Conservation (phyloP, 2,888 invertebrate species). For the Agrotis segetum region DNA sequence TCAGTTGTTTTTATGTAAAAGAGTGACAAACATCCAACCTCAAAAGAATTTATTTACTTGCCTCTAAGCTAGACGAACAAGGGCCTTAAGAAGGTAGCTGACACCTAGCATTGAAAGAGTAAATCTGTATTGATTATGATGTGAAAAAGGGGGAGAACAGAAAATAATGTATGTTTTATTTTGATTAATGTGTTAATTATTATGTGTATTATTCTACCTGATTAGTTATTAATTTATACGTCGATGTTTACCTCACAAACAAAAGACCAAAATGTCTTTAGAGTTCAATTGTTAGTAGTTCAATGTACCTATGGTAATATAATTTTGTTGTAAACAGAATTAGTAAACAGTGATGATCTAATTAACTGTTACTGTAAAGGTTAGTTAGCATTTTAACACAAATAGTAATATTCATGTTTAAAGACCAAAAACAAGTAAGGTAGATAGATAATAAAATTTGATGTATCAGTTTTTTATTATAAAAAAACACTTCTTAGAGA, state of each 20-base stretch:
- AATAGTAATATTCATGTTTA: background rate
- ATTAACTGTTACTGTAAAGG: background rate
- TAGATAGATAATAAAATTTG: slow-evolving; percentile 1
- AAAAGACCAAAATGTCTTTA: too few relatives aligned
- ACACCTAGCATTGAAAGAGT: background rate
- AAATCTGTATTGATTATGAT: background rate
- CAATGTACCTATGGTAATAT: slow-evolving; percentile 2
- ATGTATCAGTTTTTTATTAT: background rate
- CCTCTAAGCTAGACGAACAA: too few relatives aligned
- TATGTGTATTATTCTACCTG: background rate
- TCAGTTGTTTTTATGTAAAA: too few relatives aligned
- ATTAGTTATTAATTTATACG: background rate
- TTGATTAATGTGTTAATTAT: background rate
- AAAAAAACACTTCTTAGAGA: background rate
- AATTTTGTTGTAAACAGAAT: slow-evolving; percentile 26
- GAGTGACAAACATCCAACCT: too few relatives aligned
- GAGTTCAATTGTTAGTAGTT: background rate
- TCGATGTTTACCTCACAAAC: too few relatives aligned
- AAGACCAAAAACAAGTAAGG: background rate
- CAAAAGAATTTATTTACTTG: too few relatives aligned
- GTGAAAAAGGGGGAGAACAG: background rate
- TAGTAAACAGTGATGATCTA: slow-evolving; percentile 28
- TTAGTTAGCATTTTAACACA: background rate
- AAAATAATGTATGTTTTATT: background rate
- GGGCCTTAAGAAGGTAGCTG: too few relatives aligned